Evolutionary conservation across 2,797 vertebrate species (phyloP).

Genomic region (Lindbergichthys nudifrons): DNA sequence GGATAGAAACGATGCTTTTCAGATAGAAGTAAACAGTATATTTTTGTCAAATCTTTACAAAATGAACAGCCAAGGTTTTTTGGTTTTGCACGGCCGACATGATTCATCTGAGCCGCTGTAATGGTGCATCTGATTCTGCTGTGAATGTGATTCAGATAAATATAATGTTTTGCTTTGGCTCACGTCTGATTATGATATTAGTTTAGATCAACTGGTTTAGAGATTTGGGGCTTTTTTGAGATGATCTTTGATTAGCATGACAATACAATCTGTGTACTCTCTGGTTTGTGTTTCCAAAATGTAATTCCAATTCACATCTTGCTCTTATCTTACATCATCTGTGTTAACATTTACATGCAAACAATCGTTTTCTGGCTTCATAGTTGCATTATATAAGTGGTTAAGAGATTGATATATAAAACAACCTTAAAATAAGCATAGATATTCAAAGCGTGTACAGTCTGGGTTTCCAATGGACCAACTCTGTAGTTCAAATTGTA

Average conservation of each 20-base stretch:
- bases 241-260: constrained; percentile 42
- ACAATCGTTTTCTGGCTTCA: background rate
- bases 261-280: constrained; percentile 29
- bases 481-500: background rate
- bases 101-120: constrained; percentile 52
- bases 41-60: background rate
- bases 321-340: constrained; percentile 27
- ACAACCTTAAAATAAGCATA: background rate
- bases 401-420: background rate
- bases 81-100: constrained; percentile 33
- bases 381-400: constrained; percentile 5
- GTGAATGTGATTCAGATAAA: constrained; percentile 40
- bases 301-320: constrained; percentile 7
- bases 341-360: constrained; percentile 14
- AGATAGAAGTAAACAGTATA: background rate
- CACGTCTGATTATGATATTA: constrained; percentile 41
- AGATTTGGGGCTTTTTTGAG: constrained; percentile 22
- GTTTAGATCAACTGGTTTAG: constrained; percentile 39
- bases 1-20: too few relatives aligned
- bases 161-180: constrained; percentile 37
- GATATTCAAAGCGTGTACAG: background rate
- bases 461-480: too few relatives aligned
- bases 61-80: constrained; percentile 25
- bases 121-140: constrained; percentile 46
- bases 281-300: constrained; percentile 7